These are phyloP conservation scores for Glossosoma conforme DNA, from an alignment of 1,140 invertebrate species.

Conservation along the genomic window DNA sequence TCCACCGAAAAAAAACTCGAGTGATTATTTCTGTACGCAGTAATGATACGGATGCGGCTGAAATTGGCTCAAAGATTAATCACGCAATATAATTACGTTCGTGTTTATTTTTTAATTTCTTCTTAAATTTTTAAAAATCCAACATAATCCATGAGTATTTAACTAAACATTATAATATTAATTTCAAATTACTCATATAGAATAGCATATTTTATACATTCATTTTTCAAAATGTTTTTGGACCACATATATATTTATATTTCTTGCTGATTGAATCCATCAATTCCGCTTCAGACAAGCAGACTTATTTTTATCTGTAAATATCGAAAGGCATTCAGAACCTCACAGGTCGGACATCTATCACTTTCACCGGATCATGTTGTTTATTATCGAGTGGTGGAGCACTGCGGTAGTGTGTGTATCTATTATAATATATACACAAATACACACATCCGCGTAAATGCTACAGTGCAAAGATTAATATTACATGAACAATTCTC, in stretches of 20 bases:
- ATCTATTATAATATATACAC: too few species aligned
- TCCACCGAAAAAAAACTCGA: neutral
- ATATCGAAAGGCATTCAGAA: slow-evolving; percentile 14
- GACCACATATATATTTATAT: neutral
- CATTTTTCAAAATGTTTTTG: neutral
- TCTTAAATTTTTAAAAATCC: neutral
- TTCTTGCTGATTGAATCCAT: neutral
- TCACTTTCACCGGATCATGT: slow-evolving; percentile 12
- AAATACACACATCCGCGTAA: too few species aligned
- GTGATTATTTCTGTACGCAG: neutral
- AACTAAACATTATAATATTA: too few species aligned
- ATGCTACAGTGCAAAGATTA: too few species aligned
- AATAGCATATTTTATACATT: too few species aligned
- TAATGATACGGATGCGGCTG: neutral
- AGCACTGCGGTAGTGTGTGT: neutral
- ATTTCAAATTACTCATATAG: too few species aligned
- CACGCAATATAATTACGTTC: neutral
- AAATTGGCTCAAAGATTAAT: too few species aligned
- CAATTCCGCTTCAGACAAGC: neutral
- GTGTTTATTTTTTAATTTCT: neutral
- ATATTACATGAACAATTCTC: too few species aligned
- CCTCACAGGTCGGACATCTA: slow-evolving; percentile 19
- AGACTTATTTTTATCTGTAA: slow-evolving; percentile 2
- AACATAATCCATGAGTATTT: too few species aligned
- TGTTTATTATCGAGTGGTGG: slow-evolving; percentile 15